Conservation (phyloP, 2,888 invertebrate species). For the Acrobasis consociella region DNA sequence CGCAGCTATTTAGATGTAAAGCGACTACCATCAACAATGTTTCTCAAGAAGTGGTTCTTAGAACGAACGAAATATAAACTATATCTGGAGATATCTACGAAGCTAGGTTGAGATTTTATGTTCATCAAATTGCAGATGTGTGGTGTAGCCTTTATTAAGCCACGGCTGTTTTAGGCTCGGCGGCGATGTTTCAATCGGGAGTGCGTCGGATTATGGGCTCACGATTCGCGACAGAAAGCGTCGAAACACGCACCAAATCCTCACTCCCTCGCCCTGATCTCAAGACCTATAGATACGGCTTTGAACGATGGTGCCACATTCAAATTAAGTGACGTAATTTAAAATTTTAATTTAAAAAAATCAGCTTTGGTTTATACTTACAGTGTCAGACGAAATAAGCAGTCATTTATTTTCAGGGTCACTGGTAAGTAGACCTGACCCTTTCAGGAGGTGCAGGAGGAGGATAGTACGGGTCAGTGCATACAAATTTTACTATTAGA, state of each 20-base stretch:
- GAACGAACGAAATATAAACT: too few relatives aligned
- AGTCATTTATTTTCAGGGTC: too few relatives aligned
- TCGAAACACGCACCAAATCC: conserved; percentile 71
- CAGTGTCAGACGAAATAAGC: neutral
- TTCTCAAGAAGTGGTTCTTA: too few relatives aligned
- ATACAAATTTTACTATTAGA: too few relatives aligned
- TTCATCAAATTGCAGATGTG: too few relatives aligned
- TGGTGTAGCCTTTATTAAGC: conserved; percentile 52
- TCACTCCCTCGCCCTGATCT: conserved; percentile 58
- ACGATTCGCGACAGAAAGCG: conserved; percentile 54
- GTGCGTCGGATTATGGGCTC: conserved; percentile 71
- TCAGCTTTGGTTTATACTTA: conserved; percentile 32
- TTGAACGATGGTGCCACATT: conserved; percentile 38
- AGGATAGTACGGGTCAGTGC: too few relatives aligned
- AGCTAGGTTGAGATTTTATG: too few relatives aligned
- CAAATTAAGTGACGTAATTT: conserved; percentile 37
- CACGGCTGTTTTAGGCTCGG: conserved; percentile 66
- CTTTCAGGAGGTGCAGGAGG: too few relatives aligned
- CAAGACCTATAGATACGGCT: conserved; percentile 37
- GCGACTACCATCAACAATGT: too few relatives aligned
- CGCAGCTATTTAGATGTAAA: too few relatives aligned
- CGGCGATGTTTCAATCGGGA: conserved; percentile 72
- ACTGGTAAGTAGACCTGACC: too few relatives aligned
- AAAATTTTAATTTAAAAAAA: neutral
- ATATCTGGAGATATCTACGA: too few relatives aligned